Percentiles rank a stretch among this genome's conserved stretches.
These are phyloP conservation scores for Isurus oxyrinchus DNA, from an alignment of 2,113 vertebrate species.

Conservation along the genomic window DNA sequence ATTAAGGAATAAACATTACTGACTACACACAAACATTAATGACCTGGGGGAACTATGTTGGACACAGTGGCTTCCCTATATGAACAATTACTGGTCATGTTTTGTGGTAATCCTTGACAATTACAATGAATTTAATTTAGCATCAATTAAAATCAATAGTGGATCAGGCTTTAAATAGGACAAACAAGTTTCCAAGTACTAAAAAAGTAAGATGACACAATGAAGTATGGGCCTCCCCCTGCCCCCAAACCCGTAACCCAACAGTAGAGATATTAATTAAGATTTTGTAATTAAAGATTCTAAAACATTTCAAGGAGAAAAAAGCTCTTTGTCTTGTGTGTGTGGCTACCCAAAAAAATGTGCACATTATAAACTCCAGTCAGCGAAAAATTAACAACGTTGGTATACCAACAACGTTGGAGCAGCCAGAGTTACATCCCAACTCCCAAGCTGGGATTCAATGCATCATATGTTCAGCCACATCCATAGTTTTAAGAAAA, in stretches of 20 bases:
- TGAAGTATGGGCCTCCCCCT: background rate
- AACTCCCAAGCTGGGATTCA: background rate
- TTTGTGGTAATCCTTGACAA: background rate
- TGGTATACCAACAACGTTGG: background rate
- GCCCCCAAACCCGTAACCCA: background rate
- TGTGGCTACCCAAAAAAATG: background rate
- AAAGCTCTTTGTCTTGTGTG: background rate
- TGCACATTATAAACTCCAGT: background rate
- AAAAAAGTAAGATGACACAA: background rate
- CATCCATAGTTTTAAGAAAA: background rate
- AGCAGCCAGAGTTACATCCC: background rate
- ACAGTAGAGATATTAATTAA: background rate
- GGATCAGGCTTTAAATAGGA: constrained; percentile 17
- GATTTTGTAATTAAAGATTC: background rate
- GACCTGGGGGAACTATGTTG: background rate
- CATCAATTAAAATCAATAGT: background rate
- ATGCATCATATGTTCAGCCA: background rate
- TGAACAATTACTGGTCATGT: background rate
- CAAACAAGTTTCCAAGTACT: background rate
- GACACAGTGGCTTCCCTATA: background rate
- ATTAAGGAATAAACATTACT: background rate
- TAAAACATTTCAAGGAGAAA: background rate
- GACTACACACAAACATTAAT: background rate
- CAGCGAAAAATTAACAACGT: background rate
- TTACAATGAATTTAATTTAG: background rate